phyloP scores from a whole-genome alignment of 2,113 vertebrate genomes.

The Piprites chloris region DNA sequence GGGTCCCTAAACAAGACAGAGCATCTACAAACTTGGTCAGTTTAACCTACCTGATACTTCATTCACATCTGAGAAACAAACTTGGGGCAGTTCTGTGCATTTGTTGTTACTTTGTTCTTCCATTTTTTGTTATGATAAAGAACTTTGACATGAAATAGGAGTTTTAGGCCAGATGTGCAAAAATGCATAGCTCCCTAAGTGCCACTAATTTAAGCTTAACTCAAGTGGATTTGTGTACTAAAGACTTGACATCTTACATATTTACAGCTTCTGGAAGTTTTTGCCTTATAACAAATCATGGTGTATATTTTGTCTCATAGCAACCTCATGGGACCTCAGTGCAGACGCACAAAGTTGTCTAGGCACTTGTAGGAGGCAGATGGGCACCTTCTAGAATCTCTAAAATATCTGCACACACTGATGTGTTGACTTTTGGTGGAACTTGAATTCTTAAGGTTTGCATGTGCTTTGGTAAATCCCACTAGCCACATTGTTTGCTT shows the following conservation, averaged over 20 bases:
- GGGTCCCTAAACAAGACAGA: neutral
- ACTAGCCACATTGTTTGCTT: neutral
- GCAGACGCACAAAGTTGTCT: neutral
- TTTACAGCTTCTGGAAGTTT: constrained; percentile 31
- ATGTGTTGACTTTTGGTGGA: neutral
- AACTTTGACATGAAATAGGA: neutral
- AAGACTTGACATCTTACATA: neutral
- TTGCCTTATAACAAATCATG: neutral
- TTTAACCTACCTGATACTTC: neutral
- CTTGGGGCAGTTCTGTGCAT: neutral
- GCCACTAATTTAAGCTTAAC: neutral
- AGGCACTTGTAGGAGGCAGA: neutral
- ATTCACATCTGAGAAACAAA: neutral
- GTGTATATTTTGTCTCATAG: neutral
- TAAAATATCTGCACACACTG: neutral
- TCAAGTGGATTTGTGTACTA: neutral
- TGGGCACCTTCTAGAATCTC: neutral
- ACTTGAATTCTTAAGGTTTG: neutral
- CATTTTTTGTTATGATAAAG: neutral
- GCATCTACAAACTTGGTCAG: neutral
- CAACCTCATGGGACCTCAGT: neutral
- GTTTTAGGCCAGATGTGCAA: neutral
- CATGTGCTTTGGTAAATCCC: neutral
- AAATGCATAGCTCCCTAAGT: neutral
- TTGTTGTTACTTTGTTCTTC: neutral